A percentile compares a stretch with the other conserved stretches of the same genome.
Conservation (phyloP, 2,113 vertebrate species). For the Aldabrachelys gigantea region DNA sequence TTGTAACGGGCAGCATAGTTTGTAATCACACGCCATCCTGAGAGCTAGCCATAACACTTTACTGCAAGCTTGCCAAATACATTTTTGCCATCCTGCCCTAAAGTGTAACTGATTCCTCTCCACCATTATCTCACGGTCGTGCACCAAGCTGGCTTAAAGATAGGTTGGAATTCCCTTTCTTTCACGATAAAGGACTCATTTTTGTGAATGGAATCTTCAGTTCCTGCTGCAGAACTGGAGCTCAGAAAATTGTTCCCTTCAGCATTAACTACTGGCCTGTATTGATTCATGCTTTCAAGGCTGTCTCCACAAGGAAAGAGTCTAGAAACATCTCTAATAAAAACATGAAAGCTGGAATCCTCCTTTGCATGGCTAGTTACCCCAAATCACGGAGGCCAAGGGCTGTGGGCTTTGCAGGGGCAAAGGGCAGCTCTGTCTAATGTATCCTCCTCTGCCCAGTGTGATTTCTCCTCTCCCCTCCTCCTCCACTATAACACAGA, state of each 20-base stretch:
- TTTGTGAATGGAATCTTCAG: not conserved
- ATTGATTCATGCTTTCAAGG: not conserved
- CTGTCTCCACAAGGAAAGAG: not conserved
- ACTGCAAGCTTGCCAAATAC: not conserved
- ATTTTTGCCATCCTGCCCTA: not conserved
- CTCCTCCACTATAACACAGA: not conserved
- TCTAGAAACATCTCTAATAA: not conserved
- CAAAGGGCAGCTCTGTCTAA: not conserved
- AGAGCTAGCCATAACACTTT: rapidly evolving
- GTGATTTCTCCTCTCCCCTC: not conserved
- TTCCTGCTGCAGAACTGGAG: not conserved
- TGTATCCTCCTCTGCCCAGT: not conserved
- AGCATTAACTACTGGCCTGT: not conserved
- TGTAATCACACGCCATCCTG: not conserved
- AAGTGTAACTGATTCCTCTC: rapidly evolving
- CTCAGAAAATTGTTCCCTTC: not conserved
- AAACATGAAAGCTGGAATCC: not conserved
- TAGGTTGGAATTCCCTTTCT: not conserved
- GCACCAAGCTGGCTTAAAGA: not conserved
- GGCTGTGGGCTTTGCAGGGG: not conserved
- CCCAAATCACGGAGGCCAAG: not conserved
- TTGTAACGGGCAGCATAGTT: not conserved
- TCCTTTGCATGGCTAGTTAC: not conserved
- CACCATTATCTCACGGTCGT: rapidly evolving
- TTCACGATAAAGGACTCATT: not conserved